Base-by-base conservation (phyloP, 1,140 invertebrate species). In the Magallana angulata region DNA sequence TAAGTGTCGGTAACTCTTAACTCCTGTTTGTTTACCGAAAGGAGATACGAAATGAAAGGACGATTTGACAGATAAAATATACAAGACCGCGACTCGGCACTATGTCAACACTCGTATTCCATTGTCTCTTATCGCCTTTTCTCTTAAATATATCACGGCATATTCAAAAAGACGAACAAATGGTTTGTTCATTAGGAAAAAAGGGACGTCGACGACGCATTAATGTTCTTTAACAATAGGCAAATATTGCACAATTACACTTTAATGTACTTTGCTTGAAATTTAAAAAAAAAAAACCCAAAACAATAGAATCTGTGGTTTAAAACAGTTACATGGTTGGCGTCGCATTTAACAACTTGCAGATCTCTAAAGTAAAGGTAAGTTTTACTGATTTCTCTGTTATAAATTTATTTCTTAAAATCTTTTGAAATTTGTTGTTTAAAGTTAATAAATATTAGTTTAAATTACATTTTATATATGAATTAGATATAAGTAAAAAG, bases 61-160 rank as follows among this genome's bases (percentile, higher is more conserved):
- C 24, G 36, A 30, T 76, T 76, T 76, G 68, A 76, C 68, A 76
- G 24, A 76, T 30, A 76, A 76, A 76, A 76, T 36, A 76, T 76
- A 71, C 64, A 7, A 76, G 24, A 30, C 24, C 14, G 30, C 68
- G 68, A 5, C 24, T 30, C 16, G 60, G 60, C 60, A 18, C 60
- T 64, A 64, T 11, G 24, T 76, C 8, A 76, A 76, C 68, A 11
- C 30, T 30, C 12, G 30, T 36, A 76, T 12, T 76, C 7, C 24
- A 76, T 30, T 76, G 24, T 76, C 5, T 76, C 68, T 30, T 76
- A 76, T 76, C 24, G 24, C 11, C 7, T 30, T 76, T 76, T 48
- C 36, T 48, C 36, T 48, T 76, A 76, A 76, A 76, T 76, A 48
- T 48, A 48, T 76, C 68, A 76, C 8, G 36, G 2, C 36, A 5